These are phyloP conservation scores for Lampris megalopsis DNA, from an alignment of 2,113 vertebrate species.

Conservation along the genomic window DNA sequence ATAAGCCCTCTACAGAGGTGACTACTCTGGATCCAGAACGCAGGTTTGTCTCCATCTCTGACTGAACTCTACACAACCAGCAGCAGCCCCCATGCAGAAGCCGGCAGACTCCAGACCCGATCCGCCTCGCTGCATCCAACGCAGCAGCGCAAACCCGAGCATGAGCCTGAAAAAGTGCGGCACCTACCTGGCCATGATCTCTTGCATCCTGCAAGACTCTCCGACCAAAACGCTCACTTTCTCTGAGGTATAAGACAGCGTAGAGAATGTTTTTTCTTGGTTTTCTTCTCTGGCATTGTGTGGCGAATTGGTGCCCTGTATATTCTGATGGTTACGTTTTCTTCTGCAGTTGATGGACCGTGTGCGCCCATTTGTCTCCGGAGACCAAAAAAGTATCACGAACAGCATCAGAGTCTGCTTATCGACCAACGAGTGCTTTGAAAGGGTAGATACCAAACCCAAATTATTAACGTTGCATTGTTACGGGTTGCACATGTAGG, in stretches of 20 bases:
- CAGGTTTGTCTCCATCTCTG: too few species aligned
- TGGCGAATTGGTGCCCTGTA: too few species aligned
- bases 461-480: neutral
- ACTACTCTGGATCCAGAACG: neutral
- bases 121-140: neutral
- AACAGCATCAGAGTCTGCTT: constrained; percentile 77
- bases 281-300: neutral
- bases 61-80: neutral
- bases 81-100: constrained; percentile 28
- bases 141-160: neutral
- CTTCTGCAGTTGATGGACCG: constrained; percentile 72
- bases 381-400: constrained; percentile 60
- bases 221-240: constrained; percentile 85
- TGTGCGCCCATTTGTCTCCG: constrained; percentile 44
- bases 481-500: too few species aligned
- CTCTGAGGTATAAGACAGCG: constrained; percentile 76
- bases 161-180: constrained; percentile 77
- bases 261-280: too few species aligned
- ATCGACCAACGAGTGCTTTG: constrained; percentile 74
- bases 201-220: constrained; percentile 82
- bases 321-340: neutral
- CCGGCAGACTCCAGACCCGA: neutral
- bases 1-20: neutral
- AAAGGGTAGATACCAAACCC: constrained; percentile 62
- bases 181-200: constrained; percentile 87